Evolutionary conservation across 2,797 vertebrate genomes (phyloP), one percentile per base, ranked within the genome.

Genomic region (Neosalanx taihuensis): DNA sequence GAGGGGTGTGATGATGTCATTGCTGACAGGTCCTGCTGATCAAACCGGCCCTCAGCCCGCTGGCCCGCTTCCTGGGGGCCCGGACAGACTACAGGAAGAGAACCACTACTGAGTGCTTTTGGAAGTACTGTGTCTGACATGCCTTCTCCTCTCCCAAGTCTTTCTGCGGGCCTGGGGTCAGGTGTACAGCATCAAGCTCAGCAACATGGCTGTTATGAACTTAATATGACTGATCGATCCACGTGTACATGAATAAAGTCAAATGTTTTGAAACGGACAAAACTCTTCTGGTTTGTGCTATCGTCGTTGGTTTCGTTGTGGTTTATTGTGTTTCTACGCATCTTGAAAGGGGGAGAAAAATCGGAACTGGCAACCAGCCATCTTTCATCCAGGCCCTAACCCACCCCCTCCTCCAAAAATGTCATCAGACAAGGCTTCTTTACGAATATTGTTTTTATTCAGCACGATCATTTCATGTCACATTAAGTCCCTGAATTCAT

Each of bases 401-500:
- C 9, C 41, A 46, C 41, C 13, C 13, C 15, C 51, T 17, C 15
- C 51, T 18, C 51, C 18, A 56, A 17, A 17, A 56, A 5, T 17
- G 6, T 17, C 18, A 17, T 56, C 6, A n/a, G 18, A 5, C 15
- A 17, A 64, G 9, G 37, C 69, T 59, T 70, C 31, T 73, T 29
- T 61, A 23, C 62, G 33, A 30, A 74, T 30, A 29, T 13, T n/a
- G 5, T 73, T 84, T 81, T 87, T 80, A 88, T 89, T 91, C 10
- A 46, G 41, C 3, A 10, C 84, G 86, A 83, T 89, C 78, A 86
- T 88, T 89, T 85, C 69, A 84, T 86, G 87, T 88, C 88, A 89
- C 89, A 91, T 86, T 86, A 77, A 83, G 81, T 92, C 88, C 88
- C 91, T 91, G 88, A 92, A 91, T 85, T 90, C 79, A 86, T 89